These are phyloP conservation scores for Cryptotermes secundus DNA, from an alignment of 1,140 invertebrate species.

Conservation along the genomic window DNA sequence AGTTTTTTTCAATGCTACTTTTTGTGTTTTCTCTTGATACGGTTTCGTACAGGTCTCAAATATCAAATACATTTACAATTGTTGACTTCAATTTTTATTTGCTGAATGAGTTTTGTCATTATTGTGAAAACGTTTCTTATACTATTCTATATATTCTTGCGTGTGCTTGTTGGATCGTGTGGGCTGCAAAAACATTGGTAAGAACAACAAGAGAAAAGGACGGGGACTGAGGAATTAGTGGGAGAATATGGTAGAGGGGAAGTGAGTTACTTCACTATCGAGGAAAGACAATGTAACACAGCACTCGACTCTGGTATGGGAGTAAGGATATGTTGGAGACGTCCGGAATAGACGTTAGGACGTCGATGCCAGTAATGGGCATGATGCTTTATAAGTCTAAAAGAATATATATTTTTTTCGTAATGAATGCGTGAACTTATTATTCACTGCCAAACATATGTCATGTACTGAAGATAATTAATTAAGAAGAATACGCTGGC, in stretches of 20 bases:
- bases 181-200: neutral
- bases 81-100: neutral
- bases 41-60: neutral
- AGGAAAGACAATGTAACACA: neutral
- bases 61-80: neutral
- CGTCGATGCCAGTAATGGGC: too few species aligned
- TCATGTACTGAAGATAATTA: too few species aligned
- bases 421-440: too few species aligned
- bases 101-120: neutral
- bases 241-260: neutral
- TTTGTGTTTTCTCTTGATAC: neutral
- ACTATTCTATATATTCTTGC: neutral
- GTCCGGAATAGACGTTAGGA: neutral
- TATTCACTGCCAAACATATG: too few species aligned
- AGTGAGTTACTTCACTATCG: neutral
- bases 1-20: too few species aligned
- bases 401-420: too few species aligned
- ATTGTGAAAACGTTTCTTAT: neutral
- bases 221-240: neutral
- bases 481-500: too few species aligned
- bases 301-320: neutral
- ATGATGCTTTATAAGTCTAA: too few species aligned
- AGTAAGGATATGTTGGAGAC: neutral
- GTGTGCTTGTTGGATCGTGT: neutral
- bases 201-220: neutral